phyloP scores from a whole-genome alignment of 2,113 vertebrate genomes.

The Platycercus adscitus region DNA sequence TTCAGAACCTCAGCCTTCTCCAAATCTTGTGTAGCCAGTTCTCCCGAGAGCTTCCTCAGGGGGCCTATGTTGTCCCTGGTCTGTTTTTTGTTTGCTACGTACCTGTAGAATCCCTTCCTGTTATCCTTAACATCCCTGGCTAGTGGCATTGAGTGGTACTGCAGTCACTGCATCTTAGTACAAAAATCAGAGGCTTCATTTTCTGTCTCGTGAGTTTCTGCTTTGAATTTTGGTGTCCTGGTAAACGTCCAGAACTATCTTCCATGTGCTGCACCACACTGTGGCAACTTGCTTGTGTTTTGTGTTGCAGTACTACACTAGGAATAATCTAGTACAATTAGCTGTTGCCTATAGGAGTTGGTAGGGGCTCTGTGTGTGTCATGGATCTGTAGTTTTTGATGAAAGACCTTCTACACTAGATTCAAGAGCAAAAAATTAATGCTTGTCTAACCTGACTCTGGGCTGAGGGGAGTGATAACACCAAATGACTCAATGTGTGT shows the following conservation, averaged over 20 bases:
- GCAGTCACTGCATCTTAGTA: not conserved
- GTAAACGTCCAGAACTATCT: not conserved
- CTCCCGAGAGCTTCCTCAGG: too few relatives aligned
- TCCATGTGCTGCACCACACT: not conserved
- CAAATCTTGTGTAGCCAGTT: too few relatives aligned
- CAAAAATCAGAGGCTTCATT: not conserved
- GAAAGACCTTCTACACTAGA: not conserved
- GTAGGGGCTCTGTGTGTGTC: not conserved
- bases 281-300: not conserved
- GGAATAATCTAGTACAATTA: not conserved
- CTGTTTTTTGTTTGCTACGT: too few relatives aligned
- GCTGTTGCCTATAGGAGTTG: fast-evolving
- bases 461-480: not conserved
- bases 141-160: not conserved
- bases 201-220: not conserved
- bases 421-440: not conserved
- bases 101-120: too few relatives aligned
- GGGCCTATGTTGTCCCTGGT: too few relatives aligned
- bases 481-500: not conserved
- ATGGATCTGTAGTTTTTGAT: not conserved
- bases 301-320: not conserved
- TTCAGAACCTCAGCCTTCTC: too few relatives aligned
- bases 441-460: not conserved
- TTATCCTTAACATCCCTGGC: too few relatives aligned
- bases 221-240: not conserved